These are phyloP conservation scores for Eugnorisma glareosa DNA, from an alignment of 2,888 invertebrate species.

Conservation along the genomic window DNA sequence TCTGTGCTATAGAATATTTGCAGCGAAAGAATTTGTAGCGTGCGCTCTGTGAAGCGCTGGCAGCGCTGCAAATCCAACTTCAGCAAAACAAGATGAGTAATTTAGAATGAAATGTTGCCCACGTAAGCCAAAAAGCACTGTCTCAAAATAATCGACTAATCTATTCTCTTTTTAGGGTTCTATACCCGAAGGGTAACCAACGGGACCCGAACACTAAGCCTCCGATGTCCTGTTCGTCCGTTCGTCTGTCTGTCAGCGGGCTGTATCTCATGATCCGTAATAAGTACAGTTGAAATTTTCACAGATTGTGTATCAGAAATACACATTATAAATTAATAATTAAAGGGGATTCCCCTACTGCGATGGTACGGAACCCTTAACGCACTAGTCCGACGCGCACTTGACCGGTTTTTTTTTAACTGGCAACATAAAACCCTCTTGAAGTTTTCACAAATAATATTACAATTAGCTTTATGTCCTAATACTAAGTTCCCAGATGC, in stretches of 20 bases:
- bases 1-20: slow-evolving; percentile 30
- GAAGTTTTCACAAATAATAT: neutral
- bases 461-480: neutral
- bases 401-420: neutral
- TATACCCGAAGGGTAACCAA: no score
- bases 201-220: no score
- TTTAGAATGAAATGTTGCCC: neutral
- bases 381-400: no score
- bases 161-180: neutral
- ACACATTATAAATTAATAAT: no score
- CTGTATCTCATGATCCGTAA: no score
- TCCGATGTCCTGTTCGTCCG: no score
- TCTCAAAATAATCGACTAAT: neutral
- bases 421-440: neutral
- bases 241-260: no score
- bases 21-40: slow-evolving; percentile 24
- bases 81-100: neutral
- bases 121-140: neutral
- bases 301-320: no score
- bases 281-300: no score
- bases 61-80: slow-evolving; percentile 2
- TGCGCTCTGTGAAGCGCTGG: slow-evolving; percentile 3
- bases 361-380: no score
- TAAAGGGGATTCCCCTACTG: no score
- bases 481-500: neutral